Evolutionary conservation across 2,888 invertebrate genomes (phyloP), one percentile per base, ranked within the genome.

Genomic region (Lithophane leautieri): DNA sequence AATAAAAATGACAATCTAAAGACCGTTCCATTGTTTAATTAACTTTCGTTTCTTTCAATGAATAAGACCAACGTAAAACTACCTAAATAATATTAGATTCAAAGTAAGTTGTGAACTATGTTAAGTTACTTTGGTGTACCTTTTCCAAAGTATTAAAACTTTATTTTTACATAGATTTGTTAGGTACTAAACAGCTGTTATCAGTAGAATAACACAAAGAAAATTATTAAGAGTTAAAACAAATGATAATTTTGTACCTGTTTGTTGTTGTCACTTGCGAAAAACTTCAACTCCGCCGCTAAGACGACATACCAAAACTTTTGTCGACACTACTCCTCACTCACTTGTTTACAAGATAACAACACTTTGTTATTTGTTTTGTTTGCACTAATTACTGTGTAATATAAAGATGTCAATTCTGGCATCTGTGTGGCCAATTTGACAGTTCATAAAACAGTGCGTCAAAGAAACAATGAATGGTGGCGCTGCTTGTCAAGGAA

Each of bases 401-500:
- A n/a, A n/a, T n/a, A n/a, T n/a, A n/a, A n/a, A n/a, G n/a, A n/a
- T n/a, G n/a, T n/a, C n/a, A n/a, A n/a, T n/a, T n/a, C n/a, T n/a
- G n/a, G n/a, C n/a, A n/a, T n/a, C n/a, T n/a, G n/a, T n/a, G n/a
- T n/a, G n/a, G n/a, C n/a, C n/a, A n/a, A n/a, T n/a, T 62, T 44
- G 69, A 44, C 62, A 44, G 8, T 47, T 47, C 28, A 2, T 42
- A 28, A 4, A 0, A 60, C 11, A 42, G 42, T 42, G 42, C 44
- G n/a, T 47, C 62, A n/a, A 34, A 7, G 11, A 62, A 8, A 4
- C 47, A 8, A 1, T 12, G 4, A 34, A 19, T n/a, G 47, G 12
- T 28, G n/a, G 70, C 70, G 70, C 63, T 65, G 63, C n/a, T 47
- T 47, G 47, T 47, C 47, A 47, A 47, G 19, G 34, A n/a, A 65